Evolutionary conservation across 2,888 invertebrate species (phyloP).

Genomic region (Alcis repandata): DNA sequence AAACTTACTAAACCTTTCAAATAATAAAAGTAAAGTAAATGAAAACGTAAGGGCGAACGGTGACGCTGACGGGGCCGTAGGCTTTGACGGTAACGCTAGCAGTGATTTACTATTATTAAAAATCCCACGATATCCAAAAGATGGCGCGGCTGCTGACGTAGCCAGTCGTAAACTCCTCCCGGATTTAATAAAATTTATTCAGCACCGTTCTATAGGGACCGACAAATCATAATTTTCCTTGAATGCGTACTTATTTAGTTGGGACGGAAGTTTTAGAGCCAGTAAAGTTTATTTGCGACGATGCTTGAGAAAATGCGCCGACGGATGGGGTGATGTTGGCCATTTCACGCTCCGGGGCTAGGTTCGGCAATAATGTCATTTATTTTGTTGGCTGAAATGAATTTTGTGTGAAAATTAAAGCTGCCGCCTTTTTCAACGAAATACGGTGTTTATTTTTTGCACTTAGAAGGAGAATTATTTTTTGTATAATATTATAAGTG

Average conservation of each 20-base stretch:
- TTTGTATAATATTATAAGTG: not conserved
- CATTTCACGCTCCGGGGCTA: conserved; percentile 45
- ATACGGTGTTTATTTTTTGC: conserved; percentile 9
- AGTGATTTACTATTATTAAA: conserved; percentile 78
- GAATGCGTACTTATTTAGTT: conserved; percentile 83
- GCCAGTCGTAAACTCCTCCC: conserved; percentile 79
- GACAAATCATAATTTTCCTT: conserved; percentile 83
- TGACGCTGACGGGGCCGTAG: conserved; percentile 40
- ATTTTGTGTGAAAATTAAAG: conserved; percentile 30
- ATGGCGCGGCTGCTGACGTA: conserved; percentile 74
- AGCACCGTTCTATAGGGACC: conserved; percentile 76
- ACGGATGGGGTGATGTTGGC: conserved; percentile 51
- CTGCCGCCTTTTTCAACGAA: conserved; percentile 11
- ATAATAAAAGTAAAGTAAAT: conserved; percentile 44
- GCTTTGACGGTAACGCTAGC: conserved; percentile 53
- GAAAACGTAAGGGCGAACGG: conserved; percentile 44
- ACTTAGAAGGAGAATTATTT: not conserved
- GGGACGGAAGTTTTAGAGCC: conserved; percentile 77
- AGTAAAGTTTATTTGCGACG: conserved; percentile 79
- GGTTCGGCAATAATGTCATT: conserved; percentile 43
- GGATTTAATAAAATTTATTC: conserved; percentile 86
- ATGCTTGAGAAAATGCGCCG: conserved; percentile 62
- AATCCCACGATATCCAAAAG: conserved; percentile 66
- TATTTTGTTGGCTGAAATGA: conserved; percentile 37
- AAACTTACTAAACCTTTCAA: conserved; percentile 35